phyloP scores from a whole-genome alignment of 2,888 invertebrate genomes.

The Mesorhabditis belari region DNA sequence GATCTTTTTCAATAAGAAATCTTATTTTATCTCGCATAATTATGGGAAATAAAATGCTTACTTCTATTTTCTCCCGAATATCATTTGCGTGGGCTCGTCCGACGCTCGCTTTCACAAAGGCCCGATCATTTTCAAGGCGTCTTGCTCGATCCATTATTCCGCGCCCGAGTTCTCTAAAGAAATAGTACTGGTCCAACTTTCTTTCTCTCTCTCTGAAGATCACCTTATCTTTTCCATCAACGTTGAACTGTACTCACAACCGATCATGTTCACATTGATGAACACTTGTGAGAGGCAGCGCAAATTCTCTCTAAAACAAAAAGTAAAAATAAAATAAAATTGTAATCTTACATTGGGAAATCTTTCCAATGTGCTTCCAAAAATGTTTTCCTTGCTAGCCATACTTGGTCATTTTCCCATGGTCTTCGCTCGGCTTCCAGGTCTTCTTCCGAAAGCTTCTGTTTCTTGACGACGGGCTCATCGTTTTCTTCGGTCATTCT shows the following conservation, averaged over 20 bases:
- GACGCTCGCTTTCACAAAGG: conserved; percentile 5
- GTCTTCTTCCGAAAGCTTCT: conserved; percentile 13
- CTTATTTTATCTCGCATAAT: too few species aligned
- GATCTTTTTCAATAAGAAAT: not conserved
- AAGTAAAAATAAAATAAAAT: not conserved
- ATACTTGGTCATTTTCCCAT: conserved; percentile 24
- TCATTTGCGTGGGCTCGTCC: conserved; percentile 6
- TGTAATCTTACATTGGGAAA: conserved; percentile 13
- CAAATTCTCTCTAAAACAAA: conserved; percentile 24
- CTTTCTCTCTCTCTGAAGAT: not conserved
- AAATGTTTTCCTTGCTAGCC: conserved; percentile 25
- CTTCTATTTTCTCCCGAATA: conserved; percentile 2
- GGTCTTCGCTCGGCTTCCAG: conserved; percentile 19
- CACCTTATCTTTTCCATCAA: conserved; percentile 20
- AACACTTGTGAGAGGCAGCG: conserved; percentile 30
- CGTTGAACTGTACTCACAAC: conserved; percentile 22
- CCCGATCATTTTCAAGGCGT: conserved; percentile 2
- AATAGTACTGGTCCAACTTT: not conserved
- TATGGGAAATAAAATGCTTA: too few species aligned
- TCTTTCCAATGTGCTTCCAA: conserved; percentile 26
- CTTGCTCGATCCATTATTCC: conserved; percentile 14
- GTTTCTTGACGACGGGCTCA: not conserved
- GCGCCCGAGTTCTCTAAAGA: conserved; percentile 12
- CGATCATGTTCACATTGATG: conserved; percentile 26
- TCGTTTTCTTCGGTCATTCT: too few species aligned